Evolutionary conservation across 2,797 vertebrate genomes (phyloP).

Genomic region (Gymnothorax javanicus): DNA sequence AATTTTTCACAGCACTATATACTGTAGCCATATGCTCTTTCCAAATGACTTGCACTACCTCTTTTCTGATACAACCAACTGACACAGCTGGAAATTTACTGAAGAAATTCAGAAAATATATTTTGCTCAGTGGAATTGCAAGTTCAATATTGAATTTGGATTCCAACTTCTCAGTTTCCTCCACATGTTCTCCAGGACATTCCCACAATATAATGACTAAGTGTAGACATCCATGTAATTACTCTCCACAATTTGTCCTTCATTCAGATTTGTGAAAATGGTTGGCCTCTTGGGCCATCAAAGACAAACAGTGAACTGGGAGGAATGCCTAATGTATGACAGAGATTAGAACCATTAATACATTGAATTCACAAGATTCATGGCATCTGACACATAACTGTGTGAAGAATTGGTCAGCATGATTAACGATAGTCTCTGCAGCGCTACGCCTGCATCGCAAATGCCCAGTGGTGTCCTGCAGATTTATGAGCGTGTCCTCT

Average conservation of each 20-base stretch:
- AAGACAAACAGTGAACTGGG: constrained; percentile 9
- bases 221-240: neutral
- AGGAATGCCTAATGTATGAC: neutral
- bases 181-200: neutral
- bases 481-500: neutral
- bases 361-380: neutral
- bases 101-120: neutral
- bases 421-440: neutral
- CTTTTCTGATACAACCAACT: neutral
- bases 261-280: neutral
- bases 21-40: neutral
- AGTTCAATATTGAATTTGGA: neutral
- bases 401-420: neutral
- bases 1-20: no score
- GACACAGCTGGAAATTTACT: neutral
- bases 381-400: neutral
- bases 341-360: neutral
- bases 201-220: neutral
- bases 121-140: neutral
- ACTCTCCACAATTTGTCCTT: neutral
- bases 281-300: neutral
- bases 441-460: neutral
- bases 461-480: neutral
- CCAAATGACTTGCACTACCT: neutral
- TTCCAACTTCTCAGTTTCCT: neutral